Evolutionary conservation across 92 coral and sea anemone genomes (phyloP), one percentile per base, ranked within the genome.

Genomic region (Phenganax stokvisi): DNA sequence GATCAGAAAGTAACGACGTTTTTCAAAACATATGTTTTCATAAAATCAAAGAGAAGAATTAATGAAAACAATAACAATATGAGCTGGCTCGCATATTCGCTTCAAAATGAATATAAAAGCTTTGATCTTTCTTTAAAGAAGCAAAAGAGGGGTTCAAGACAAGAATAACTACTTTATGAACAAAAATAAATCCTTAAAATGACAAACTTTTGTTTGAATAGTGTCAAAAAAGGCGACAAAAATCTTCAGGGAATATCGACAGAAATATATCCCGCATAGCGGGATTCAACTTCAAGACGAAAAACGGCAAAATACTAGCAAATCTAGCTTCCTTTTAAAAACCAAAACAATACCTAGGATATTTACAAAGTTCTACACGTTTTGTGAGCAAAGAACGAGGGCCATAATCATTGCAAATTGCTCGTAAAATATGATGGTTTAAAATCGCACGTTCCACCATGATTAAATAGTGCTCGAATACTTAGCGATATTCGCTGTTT

Each of bases 191-290:
- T 53, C 12, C 73, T 1, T 30, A 30, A 30, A 10, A 37, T n/a
- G 17, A 68, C 16, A 30, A 44, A 59, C 20, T 68, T 68, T 10
- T 30, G 31, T 68, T 68, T 30, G 67, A 37, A 37, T 5, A 37
- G 53, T 68, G 73, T 68, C 73, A 68, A 37, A 68, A 61, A 3
- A 12, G 53, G 73, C 31, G 73, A 68, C 73, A 12, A 10, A 7
- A 68, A 10, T 13, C 73, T 37, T 68, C 73, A 53, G 13, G 25
- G 70, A 17, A 64, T 64, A 28, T 37, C 70, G 70, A 30, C 29
- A 7, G 70, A 30, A 8, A 64, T 17, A 68, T 68, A 30, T 68
- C 73, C 73, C 73, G 54, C 73, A 68, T 30, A 68, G 73, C 47
- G 47, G 13, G 31, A 12, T 68, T 10, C 9, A 61, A 68, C 20